Percentiles rank a stretch among this genome's conserved stretches.
These are phyloP conservation scores for Epinephelus cyanopodus DNA, from an alignment of 2,113 vertebrate species.

Conservation along the genomic window DNA sequence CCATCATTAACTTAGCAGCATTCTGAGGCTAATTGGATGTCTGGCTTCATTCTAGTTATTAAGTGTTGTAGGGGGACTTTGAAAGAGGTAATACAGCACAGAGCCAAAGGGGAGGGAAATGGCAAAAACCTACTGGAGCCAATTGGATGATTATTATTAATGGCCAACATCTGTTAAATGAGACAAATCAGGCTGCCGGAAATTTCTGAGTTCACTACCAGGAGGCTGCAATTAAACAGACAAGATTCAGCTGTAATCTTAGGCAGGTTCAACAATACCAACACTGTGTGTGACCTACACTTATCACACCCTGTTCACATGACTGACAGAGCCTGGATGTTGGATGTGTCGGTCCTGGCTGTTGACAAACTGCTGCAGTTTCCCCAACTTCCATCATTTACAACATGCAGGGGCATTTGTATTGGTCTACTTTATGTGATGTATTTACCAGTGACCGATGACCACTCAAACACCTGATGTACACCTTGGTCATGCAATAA, in stretches of 20 bases:
- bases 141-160: conserved; percentile 23
- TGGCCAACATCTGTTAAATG: conserved; percentile 18
- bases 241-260: not conserved
- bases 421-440: conserved; percentile 14
- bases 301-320: not conserved
- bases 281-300: not conserved
- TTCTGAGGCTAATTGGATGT: conserved; percentile 12
- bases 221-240: not conserved
- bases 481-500: conserved; percentile 2
- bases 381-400: conserved; percentile 3
- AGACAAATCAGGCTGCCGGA: not conserved
- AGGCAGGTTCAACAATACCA: not conserved
- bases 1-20: conserved; percentile 14
- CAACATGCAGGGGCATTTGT: conserved; percentile 20
- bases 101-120: not conserved
- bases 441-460: not conserved
- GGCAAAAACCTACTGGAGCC: conserved; percentile 1
- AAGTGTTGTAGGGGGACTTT: conserved; percentile 1
- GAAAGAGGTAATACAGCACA: conserved; percentile 14
- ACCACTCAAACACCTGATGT: not conserved
- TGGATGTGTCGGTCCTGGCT: not conserved
- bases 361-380: not conserved
- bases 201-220: conserved; percentile 4
- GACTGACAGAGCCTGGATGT: not conserved
- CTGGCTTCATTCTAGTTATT: conserved; percentile 15